phyloP scores from a whole-genome alignment of 1,140 invertebrate species.

The Drosophila ambigua region DNA sequence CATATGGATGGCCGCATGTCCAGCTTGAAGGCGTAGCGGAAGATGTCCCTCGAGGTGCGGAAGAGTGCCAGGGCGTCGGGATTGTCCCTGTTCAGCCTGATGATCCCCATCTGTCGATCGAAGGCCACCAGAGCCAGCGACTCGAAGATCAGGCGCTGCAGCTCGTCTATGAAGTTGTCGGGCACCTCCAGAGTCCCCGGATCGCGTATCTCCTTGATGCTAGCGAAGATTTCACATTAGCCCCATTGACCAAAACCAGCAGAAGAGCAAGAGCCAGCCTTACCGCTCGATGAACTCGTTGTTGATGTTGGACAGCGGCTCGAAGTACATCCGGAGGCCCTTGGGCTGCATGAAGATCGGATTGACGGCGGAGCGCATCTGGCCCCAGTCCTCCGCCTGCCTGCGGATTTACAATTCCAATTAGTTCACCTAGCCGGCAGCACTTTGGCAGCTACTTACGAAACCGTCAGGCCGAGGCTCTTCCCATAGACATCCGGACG shows the following conservation, averaged over 20 bases:
- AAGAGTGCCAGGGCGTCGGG: conserved; percentile 25
- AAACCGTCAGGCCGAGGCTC: conserved; percentile 1
- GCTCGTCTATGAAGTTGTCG: conserved; percentile 86
- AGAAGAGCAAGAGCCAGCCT: conserved; percentile 1
- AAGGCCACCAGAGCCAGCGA: conserved; percentile 88
- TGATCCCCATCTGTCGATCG: conserved; percentile 86
- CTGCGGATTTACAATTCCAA: not conserved
- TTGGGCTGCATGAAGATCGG: conserved; percentile 73
- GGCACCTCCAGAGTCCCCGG: conserved; percentile 85
- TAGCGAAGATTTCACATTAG: conserved; percentile 47
- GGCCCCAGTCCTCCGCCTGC: conserved; percentile 10
- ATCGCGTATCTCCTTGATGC: conserved; percentile 84
- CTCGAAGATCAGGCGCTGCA: conserved; percentile 89
- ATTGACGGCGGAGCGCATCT: conserved; percentile 46
- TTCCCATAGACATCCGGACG: conserved; percentile 16
- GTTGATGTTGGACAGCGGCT: conserved; percentile 62
- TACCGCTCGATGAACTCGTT: conserved; percentile 74
- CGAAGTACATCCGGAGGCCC: conserved; percentile 53
- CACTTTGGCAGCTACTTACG: not conserved
- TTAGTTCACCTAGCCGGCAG: no score
- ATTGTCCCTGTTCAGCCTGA: conserved; percentile 6
- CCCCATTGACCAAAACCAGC: not conserved
- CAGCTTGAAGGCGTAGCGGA: conserved; percentile 60
- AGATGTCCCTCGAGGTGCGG: not conserved
- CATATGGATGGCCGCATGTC: conserved; percentile 87